Conservation (phyloP, 2,113 vertebrate species). For the Brachyistius frenatus region DNA sequence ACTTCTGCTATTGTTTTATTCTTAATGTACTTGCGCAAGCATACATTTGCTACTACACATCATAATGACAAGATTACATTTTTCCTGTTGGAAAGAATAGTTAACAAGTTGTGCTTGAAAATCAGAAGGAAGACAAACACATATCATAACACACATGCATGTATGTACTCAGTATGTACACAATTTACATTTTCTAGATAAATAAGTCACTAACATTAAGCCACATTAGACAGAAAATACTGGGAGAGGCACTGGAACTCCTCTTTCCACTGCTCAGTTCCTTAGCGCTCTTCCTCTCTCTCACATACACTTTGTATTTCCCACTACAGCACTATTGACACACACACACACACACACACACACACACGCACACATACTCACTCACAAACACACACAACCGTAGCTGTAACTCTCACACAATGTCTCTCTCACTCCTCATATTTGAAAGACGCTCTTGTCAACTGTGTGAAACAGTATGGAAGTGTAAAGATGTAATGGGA, state of each 20-base stretch:
- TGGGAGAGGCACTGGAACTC: conserved; percentile 37
- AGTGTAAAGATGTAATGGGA: conserved; percentile 68
- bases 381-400: conserved; percentile 14
- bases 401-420: conserved; percentile 17
- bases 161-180: background rate
- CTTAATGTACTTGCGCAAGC: too few species aligned
- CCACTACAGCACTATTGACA: conserved; percentile 78
- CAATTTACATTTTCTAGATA: background rate
- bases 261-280: conserved; percentile 58
- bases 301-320: conserved; percentile 83
- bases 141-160: background rate
- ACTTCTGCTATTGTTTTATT: too few species aligned
- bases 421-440: conserved; percentile 8
- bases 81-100: background rate
- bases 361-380: conserved; percentile 13
- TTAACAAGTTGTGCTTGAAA: background rate
- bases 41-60: background rate
- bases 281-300: conserved; percentile 61
- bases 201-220: background rate
- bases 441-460: conserved; percentile 69
- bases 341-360: conserved; percentile 24
- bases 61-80: background rate
- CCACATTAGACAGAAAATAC: background rate
- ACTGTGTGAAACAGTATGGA: conserved; percentile 58
- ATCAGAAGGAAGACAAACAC: background rate